A percentile compares a stretch with the other conserved stretches of the same genome.
These are phyloP conservation scores for Cossypha polioptera DNA, from an alignment of 2,797 vertebrate species.

Conservation along the genomic window DNA sequence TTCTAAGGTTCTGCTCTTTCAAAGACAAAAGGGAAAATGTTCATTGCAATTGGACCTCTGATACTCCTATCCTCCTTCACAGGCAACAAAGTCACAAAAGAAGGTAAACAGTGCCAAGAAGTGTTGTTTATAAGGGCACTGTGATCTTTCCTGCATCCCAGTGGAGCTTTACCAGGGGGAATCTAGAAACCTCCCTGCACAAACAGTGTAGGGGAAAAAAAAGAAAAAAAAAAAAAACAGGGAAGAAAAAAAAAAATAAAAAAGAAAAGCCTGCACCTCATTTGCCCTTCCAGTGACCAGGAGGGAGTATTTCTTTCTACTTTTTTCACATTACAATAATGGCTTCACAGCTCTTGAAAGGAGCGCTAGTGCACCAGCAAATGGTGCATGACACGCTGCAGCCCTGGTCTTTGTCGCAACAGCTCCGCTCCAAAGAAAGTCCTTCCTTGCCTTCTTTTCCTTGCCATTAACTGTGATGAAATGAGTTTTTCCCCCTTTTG, in stretches of 20 bases:
- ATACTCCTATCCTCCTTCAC: conserved; percentile 35
- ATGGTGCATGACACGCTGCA: conserved; percentile 84
- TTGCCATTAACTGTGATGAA: conserved; percentile 85
- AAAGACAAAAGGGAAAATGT: conserved; percentile 46
- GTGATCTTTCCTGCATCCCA: conserved; percentile 68
- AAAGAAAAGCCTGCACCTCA: conserved; percentile 74
- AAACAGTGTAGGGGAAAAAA: not conserved
- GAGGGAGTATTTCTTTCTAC: conserved; percentile 82
- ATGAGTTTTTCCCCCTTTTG: conserved; percentile 80
- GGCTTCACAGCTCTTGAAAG: conserved; percentile 83
- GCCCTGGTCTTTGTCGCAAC: conserved; percentile 77
- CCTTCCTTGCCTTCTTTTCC: conserved; percentile 82
- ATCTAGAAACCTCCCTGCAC: conserved; percentile 59
- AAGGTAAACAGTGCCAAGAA: conserved; percentile 67
- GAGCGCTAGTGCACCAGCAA: conserved; percentile 80
- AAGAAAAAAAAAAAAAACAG: not conserved
- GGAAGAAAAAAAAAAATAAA: not conserved
- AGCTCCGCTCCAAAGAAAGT: conserved; percentile 79
- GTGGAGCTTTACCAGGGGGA: conserved; percentile 56
- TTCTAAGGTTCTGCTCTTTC: not conserved
- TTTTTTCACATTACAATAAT: conserved; percentile 82
- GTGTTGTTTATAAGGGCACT: conserved; percentile 70
- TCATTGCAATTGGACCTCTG: not conserved
- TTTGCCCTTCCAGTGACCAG: conserved; percentile 89
- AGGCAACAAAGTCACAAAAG: conserved; percentile 74